Evolutionary conservation across 2,888 invertebrate genomes (phyloP).

Genomic region (Parnassius mnemosyne): DNA sequence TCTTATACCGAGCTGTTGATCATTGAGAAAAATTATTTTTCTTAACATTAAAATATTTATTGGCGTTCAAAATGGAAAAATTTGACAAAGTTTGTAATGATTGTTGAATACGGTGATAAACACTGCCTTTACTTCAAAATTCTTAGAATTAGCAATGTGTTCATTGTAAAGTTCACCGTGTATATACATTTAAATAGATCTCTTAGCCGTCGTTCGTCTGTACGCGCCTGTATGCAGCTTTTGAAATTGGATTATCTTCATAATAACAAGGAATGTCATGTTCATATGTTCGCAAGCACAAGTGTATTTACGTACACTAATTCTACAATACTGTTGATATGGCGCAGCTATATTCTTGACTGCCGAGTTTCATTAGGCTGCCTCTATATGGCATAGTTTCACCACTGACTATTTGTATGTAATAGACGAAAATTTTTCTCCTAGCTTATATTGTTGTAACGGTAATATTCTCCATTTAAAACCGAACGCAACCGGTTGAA

Average conservation of each 20-base stretch:
- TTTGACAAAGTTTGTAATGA: slow-evolving; percentile 45
- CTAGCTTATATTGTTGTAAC: slow-evolving; percentile 24
- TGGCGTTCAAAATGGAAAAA: slow-evolving; percentile 50
- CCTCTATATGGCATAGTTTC: slow-evolving; percentile 1
- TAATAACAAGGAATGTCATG: not conserved
- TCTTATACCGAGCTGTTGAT: slow-evolving; percentile 64
- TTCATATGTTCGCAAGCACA: not conserved
- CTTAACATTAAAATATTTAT: slow-evolving; percentile 53
- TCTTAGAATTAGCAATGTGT: slow-evolving; percentile 57
- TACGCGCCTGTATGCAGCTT: not conserved
- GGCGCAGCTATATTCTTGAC: not conserved
- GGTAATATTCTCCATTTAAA: slow-evolving; percentile 15
- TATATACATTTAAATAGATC: slow-evolving; percentile 30
- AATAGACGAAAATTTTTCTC: slow-evolving; percentile 14
- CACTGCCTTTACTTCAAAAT: slow-evolving; percentile 64
- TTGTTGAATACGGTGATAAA: slow-evolving; percentile 48
- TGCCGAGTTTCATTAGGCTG: not conserved
- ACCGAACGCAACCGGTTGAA: slow-evolving; percentile 18
- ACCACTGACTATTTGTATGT: slow-evolving; percentile 5
- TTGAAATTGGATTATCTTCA: not conserved
- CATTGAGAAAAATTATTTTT: slow-evolving; percentile 45
- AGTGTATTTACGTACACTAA: slow-evolving; percentile 4
- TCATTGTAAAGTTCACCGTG: slow-evolving; percentile 55
- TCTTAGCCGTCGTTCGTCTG: slow-evolving; percentile 6
- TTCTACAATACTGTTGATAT: not conserved